Base-by-base conservation (phyloP, 1,140 invertebrate genomes). In the Chrysomallon squamiferum region DNA sequence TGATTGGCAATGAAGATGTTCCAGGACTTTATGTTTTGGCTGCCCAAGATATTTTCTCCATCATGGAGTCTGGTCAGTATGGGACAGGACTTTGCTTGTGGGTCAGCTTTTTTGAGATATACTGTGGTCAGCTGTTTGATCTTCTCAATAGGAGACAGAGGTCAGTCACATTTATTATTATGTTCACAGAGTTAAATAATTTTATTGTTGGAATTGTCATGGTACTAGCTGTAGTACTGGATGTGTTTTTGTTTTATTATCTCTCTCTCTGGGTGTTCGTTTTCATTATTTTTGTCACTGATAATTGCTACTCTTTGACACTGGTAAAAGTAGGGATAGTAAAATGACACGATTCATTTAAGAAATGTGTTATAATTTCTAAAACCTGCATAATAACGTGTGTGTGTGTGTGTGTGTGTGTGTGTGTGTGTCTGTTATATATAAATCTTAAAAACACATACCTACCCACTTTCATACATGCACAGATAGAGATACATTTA, bases 41-140 rank as follows among this genome's bases (percentile, higher is more conserved):
- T 9, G 76, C 77, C 0, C 68, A 76, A 65, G 82, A 85, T 47
- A 79, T 84, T 3, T 81, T 82, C 65, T 75, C 73, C 27, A 76
- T 80, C 30, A 76, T 79, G 25, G 62, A 75, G 38, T 72, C 68
- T 6, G 72, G 68, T 27, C 68, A 77, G 50, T 75, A 82, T 75
- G 76, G 81, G 13, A 56, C 56, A 25, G 75, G 65, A 35, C 74
- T 82, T 15, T 74, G 78, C 57, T 73, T 85, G 0, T 85, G 82
- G 82, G 75, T 85, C 73, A 83, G 81, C 66, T 85, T 78, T 69
- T 84, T 81, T 68, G 83, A 85, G 65, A 85, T 85, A 50, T 85
- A 85, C 64, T 82, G 80, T 71, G 79, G 82, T 41, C 82, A 85
- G 62, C 74, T 85, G 20, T 85, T 80, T 78, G 83, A 85, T 68